phyloP scores from a whole-genome alignment of 2,797 vertebrate genomes.

The Scolopax rusticola region DNA sequence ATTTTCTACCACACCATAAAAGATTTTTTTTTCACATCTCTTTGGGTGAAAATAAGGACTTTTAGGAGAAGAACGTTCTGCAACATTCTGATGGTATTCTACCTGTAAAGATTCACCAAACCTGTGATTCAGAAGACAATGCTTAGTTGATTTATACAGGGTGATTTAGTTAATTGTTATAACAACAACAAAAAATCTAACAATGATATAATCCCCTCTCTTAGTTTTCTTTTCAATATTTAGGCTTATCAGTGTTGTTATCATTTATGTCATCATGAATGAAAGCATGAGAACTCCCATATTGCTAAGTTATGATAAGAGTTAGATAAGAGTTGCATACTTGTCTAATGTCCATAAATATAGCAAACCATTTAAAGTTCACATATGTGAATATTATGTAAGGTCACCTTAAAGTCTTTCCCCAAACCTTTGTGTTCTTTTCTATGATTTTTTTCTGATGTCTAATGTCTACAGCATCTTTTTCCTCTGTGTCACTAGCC shows the following conservation, averaged over 20 bases:
- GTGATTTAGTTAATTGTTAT: neutral
- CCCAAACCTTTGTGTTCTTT: neutral
- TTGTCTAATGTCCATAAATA: neutral
- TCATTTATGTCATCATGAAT: neutral
- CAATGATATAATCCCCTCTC: neutral
- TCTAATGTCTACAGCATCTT: neutral
- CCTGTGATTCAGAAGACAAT: neutral
- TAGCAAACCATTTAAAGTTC: neutral
- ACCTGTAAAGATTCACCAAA: neutral
- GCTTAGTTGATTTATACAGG: neutral
- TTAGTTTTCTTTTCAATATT: neutral
- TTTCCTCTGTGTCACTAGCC: neutral
- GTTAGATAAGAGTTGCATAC: neutral
- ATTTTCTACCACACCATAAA: neutral
- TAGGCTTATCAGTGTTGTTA: neutral
- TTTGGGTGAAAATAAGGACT: neutral
- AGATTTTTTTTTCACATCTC: neutral
- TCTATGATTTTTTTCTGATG: neutral
- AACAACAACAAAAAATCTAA: neutral
- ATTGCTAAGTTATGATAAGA: neutral
- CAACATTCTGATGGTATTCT: neutral
- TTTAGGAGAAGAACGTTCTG: neutral
- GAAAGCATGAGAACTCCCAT: neutral
- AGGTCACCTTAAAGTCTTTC: neutral
- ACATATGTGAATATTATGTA: neutral